Evolutionary conservation across 2,797 vertebrate species (phyloP).

Genomic region (Lagorchestes hirsutus): DNA sequence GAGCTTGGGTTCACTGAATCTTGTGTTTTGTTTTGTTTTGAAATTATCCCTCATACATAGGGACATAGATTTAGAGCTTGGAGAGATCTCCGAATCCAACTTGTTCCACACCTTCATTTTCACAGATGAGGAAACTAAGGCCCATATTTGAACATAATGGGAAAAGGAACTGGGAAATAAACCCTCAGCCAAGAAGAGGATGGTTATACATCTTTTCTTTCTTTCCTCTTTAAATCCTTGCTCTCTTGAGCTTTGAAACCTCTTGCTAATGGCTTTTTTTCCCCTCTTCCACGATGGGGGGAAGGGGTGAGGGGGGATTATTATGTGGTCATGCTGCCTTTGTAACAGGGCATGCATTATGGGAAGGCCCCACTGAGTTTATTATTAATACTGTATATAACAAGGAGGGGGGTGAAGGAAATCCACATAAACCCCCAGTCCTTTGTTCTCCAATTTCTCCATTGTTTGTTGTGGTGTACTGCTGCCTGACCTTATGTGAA

Average conservation of each 20-base stretch:
- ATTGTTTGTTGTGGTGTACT: slow-evolving; percentile 48
- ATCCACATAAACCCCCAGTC: slow-evolving; percentile 23
- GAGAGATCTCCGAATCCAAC: not conserved
- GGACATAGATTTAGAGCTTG: not conserved
- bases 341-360: slow-evolving; percentile 48
- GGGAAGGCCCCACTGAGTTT: slow-evolving; percentile 66
- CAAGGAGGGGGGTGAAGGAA: slow-evolving; percentile 25
- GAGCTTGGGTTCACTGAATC: not conserved
- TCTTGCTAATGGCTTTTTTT: slow-evolving; percentile 58
- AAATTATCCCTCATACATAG: not conserved
- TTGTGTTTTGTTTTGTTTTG: not conserved
- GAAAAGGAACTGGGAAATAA: slow-evolving; percentile 19
- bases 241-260: slow-evolving; percentile 58
- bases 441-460: slow-evolving; percentile 58
- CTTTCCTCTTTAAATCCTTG: slow-evolving; percentile 53
- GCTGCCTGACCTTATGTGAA: slow-evolving; percentile 49
- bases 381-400: slow-evolving; percentile 75
- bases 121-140: not conserved
- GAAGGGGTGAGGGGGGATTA: slow-evolving; percentile 51
- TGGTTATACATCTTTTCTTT: slow-evolving; percentile 3
- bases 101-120: not conserved
- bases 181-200: not conserved
- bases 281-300: slow-evolving; percentile 8
- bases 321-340: slow-evolving; percentile 56
- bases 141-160: slow-evolving; percentile 3